Evolutionary conservation across 2,888 invertebrate species (phyloP).

Genomic region (Leptarthrus brevirostris): DNA sequence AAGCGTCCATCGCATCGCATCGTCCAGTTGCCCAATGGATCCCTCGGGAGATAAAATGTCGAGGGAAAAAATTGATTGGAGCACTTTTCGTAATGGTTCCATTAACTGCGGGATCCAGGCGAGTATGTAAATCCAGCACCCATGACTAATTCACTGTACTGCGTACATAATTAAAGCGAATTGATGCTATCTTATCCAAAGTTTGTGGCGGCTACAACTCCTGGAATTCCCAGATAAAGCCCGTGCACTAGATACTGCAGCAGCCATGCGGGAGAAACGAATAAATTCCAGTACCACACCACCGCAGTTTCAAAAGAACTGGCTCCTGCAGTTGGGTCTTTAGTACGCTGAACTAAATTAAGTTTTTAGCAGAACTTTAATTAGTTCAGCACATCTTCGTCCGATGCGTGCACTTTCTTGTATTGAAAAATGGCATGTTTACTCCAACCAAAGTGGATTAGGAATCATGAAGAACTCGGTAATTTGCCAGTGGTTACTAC

Average conservation of each 20-base stretch:
- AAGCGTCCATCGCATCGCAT: background rate
- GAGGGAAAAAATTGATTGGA: conserved; percentile 36
- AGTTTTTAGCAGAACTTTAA: conserved; percentile 33
- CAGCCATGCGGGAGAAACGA: background rate
- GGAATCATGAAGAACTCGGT: background rate
- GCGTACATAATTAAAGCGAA: conserved; percentile 38
- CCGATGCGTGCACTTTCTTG: background rate
- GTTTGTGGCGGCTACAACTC: conserved; percentile 4
- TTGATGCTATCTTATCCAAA: conserved; percentile 40
- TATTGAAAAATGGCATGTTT: background rate
- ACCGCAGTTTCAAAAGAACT: background rate
- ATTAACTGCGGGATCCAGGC: conserved; percentile 33
- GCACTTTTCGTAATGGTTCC: conserved; percentile 41
- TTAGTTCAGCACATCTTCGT: conserved; percentile 10
- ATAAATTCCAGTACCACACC: background rate
- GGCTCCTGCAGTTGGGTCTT: conserved; percentile 31
- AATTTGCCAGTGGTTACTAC: background rate
- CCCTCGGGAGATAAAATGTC: conserved; percentile 7
- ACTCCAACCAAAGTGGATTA: background rate
- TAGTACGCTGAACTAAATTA: conserved; percentile 18
- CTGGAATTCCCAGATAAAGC: background rate
- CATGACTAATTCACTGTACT: conserved; percentile 41
- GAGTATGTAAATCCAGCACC: conserved; percentile 43
- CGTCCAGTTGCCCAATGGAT: too few relatives aligned
- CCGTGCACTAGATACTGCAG: background rate